Evolutionary conservation across 2,113 vertebrate species (phyloP).

Genomic region (Laticauda colubrina): DNA sequence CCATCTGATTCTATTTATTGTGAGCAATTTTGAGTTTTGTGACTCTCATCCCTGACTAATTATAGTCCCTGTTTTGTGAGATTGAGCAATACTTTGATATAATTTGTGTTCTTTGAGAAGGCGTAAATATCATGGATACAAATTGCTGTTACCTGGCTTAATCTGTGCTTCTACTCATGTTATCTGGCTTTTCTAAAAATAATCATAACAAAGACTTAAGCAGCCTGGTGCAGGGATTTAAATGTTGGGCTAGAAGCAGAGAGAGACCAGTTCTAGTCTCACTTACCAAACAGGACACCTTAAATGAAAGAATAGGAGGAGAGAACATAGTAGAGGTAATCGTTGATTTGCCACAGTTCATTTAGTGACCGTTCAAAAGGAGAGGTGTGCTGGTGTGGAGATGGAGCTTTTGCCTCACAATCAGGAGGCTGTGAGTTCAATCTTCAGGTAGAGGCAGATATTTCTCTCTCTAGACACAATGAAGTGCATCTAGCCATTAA

Average conservation of each 20-base stretch:
- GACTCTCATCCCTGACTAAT: too few relatives aligned
- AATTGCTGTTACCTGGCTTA: background rate
- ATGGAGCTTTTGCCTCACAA: too few relatives aligned
- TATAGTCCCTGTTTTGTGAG: background rate
- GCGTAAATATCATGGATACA: background rate
- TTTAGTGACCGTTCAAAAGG: too few relatives aligned
- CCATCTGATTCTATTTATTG: background rate
- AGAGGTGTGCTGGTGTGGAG: too few relatives aligned
- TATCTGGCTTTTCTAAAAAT: background rate
- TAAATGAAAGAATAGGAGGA: background rate
- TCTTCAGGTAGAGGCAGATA: too few relatives aligned
- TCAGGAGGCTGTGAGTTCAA: too few relatives aligned
- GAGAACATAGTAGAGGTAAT: too few relatives aligned
- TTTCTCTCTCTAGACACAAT: too few relatives aligned
- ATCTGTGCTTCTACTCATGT: background rate
- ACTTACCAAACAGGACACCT: background rate
- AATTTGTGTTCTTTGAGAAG: background rate
- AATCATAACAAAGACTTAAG: background rate
- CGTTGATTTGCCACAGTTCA: too few relatives aligned
- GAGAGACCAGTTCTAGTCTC: background rate
- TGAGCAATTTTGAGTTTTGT: background rate
- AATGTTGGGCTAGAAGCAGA: background rate
- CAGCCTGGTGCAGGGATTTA: background rate
- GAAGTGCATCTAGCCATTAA: too few relatives aligned
- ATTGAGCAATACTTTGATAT: background rate